Evolutionary conservation across 2,113 vertebrate species (phyloP), one percentile per base, ranked within the genome.

Genomic region (Gobio gobio): DNA sequence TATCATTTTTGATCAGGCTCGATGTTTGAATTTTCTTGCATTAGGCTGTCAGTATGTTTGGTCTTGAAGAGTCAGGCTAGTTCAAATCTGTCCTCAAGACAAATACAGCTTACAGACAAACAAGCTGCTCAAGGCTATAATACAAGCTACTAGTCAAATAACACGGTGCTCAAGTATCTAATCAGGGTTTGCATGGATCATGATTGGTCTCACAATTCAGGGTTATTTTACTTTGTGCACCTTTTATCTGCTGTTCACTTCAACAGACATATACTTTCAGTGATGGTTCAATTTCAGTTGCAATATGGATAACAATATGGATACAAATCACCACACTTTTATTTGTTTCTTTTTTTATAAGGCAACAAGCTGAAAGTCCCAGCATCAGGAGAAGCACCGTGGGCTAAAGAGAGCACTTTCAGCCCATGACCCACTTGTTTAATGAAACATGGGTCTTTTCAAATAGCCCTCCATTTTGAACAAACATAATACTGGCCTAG

Each of bases 391-490:
- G 51, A 84, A 80, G 63, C 18, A 59, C 56, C 26, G 24, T 78
- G 40, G 66, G 68, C 49, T 22, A 61, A 79, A 83, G 54, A 78
- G 43, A 70, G 51, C 56, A 10, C 36, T 78, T 63, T 68, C 72
- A 83, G 59, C 61, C 63, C 24, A n/a, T 83, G 79, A 56, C 79
- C 61, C 80, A 83, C 22, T 86, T 83, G 59, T 83, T 86, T 77
- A 83, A 83, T 86, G 85, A 86, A 83, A 70, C 72, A 58, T 86
- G 73, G n/a, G 22, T 78, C 61, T 77, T 77, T 83, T 78, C 73
- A 83, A 45, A 45, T 20, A 36, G 59, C 66, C 29, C 78, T 82
- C 56, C 84, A 73, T 82, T 86, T 64, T 81, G 56, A 75, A 81
- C 47, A 16, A 59, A 68, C 51, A 61, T 45, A 85, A 61, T 36